phyloP scores from a whole-genome alignment of 2,888 invertebrate genomes.

The Oscheius sp. region DNA sequence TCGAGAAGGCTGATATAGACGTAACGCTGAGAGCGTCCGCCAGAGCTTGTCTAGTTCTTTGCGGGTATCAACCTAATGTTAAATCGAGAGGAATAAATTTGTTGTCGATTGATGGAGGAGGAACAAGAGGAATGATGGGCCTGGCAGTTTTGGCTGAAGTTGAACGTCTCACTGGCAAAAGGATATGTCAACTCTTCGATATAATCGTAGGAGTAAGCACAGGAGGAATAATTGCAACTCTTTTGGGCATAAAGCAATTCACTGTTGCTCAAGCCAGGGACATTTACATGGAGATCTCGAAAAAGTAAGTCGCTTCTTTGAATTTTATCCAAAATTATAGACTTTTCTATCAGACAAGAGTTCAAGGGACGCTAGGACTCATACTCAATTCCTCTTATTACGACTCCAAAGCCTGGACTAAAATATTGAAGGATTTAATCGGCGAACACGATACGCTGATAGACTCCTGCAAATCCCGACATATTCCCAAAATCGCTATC shows the following conservation, averaged over 20 bases:
- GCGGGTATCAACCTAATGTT: conserved; percentile 53
- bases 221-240: conserved; percentile 81
- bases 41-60: conserved; percentile 58
- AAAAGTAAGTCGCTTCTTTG: conserved; percentile 74
- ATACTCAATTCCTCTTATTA: conserved; percentile 83
- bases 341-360: conserved; percentile 45
- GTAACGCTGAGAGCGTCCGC: conserved; percentile 49
- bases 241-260: conserved; percentile 77
- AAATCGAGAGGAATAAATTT: conserved; percentile 77
- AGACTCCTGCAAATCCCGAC: conserved; percentile 48
- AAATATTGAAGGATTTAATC: conserved; percentile 76
- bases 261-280: conserved; percentile 77
- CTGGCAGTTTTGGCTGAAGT: conserved; percentile 83
- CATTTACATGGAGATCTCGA: conserved; percentile 64
- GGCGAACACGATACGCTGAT: conserved; percentile 61
- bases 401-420: conserved; percentile 85
- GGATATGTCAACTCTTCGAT: conserved; percentile 83
- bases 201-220: conserved; percentile 77
- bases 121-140: conserved; percentile 85
- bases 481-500: conserved; percentile 77
- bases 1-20: conserved; percentile 37
- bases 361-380: conserved; percentile 55
- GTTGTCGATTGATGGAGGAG: conserved; percentile 88
- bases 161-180: conserved; percentile 75
- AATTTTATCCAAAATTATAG: conserved; percentile 75